phyloP scores from a whole-genome alignment of 2,113 vertebrate species.

The Pachyramphus minor region DNA sequence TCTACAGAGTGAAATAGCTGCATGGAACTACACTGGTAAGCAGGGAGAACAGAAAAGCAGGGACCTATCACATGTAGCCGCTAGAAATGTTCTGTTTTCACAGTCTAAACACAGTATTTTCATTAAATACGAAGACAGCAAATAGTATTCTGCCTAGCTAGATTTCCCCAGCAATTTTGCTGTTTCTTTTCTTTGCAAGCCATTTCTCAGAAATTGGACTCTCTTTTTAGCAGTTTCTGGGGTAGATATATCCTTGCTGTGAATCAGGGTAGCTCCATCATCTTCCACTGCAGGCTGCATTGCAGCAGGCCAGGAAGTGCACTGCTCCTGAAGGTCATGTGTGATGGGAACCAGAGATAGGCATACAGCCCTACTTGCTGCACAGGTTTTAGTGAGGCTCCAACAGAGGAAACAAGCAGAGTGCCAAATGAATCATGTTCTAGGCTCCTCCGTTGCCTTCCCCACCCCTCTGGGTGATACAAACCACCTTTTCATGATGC shows the following conservation, averaged over 20 bases:
- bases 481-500: background rate
- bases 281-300: background rate
- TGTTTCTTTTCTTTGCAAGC: background rate
- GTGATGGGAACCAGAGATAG: background rate
- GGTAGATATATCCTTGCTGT: background rate
- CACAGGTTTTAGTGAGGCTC: background rate
- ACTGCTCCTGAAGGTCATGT: background rate
- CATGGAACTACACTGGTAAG: background rate
- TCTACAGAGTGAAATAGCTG: background rate
- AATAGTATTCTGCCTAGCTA: background rate
- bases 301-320: background rate
- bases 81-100: background rate
- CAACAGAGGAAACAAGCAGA: background rate
- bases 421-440: conserved; percentile 36
- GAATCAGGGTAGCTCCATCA: background rate
- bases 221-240: background rate
- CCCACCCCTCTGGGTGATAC: background rate
- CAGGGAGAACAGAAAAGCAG: background rate
- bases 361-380: background rate
- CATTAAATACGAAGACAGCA: background rate
- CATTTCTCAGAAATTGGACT: background rate
- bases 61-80: background rate
- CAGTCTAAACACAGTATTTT: background rate
- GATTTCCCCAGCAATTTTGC: background rate
- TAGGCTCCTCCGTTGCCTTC: conserved; percentile 17